Base-by-base conservation (phyloP, 92 coral and sea anemone species). In the Zoanthus sociatus region DNA sequence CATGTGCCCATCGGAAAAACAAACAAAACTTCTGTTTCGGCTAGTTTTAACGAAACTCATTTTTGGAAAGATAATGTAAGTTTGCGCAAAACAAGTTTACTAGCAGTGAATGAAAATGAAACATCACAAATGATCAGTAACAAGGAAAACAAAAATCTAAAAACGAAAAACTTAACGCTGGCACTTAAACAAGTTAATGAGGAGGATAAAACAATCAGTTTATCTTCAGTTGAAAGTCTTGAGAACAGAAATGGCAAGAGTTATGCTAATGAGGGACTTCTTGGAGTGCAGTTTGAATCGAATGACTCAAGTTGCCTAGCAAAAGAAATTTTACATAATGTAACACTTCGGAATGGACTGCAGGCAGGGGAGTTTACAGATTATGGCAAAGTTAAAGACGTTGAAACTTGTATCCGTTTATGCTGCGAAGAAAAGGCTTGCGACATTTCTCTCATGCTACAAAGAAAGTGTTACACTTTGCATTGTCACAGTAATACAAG, bases 341-440 rank as follows among this genome's bases (percentile, higher is more conserved):
- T 93, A 77, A 97, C 99, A n/a, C 82, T 97, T 7, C 84, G 87
- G 3, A 86, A 90, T 73, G 99, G 99, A 18, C 92, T 97, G 0
- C 88, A 91, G 26, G 90, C 99, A 0, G 99, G 99, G 17, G 95
- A 95, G 86, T 97, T 93, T 71, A 93, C 98, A 4, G 95, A 95
- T 73, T 94, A 92, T 56, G 99, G 99, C 32, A 77, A 79, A 77
- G 96, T 94, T 0, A 84, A 90, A 16, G 91, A 91, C 72, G 90
- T 95, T 73, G 89, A 84, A 21, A 83, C 90, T 1, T 96, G 98
- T 70, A 93, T 91, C 13, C 86, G 76, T 66, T 89, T 85, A 51
- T 96, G 98, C 61, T 96, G 98, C 54, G 73, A 53, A 5, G 98
- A 96, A 58, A 26, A 90, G 11, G 79, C 64, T 0, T 96, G 98